These are phyloP conservation scores for Enteromius unitaeniatus DNA, from an alignment of 2,797 vertebrate genomes.

Conservation along the genomic window DNA sequence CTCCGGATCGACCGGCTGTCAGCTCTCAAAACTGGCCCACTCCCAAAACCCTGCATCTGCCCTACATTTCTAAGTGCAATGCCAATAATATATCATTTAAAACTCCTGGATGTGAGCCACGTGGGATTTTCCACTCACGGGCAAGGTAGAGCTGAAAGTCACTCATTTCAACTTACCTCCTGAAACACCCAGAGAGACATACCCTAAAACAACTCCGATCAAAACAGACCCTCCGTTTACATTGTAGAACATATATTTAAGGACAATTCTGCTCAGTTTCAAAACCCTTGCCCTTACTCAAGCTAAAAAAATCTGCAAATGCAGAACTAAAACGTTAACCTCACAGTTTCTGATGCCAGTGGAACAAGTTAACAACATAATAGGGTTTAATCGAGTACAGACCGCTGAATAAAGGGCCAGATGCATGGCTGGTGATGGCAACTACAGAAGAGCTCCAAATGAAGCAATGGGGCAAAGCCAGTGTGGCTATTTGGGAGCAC, in stretches of 20 bases:
- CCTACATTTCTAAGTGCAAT: constrained; percentile 68
- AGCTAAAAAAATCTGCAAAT: constrained; percentile 14
- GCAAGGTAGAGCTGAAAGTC: constrained; percentile 39
- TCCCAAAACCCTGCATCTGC: constrained; percentile 60
- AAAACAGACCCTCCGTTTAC: neutral
- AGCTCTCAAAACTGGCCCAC: constrained; percentile 55
- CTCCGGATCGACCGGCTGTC: constrained; percentile 59
- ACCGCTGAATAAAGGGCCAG: constrained; percentile 58
- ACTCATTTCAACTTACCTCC: constrained; percentile 31
- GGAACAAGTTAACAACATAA: constrained; percentile 69
- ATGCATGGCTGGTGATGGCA: constrained; percentile 65
- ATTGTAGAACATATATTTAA: constrained; percentile 17
- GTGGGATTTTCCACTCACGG: constrained; percentile 52
- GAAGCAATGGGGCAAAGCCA: constrained; percentile 53
- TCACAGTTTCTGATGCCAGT: constrained; percentile 53
- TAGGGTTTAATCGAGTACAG: constrained; percentile 58
- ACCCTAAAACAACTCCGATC: neutral
- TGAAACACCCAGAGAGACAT: constrained; percentile 11
- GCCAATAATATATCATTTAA: constrained; percentile 72
- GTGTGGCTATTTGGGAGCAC: constrained; percentile 57
- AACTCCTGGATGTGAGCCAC: constrained; percentile 54
- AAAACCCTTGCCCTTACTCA: constrained; percentile 10
- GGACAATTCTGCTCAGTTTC: neutral
- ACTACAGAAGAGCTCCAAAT: constrained; percentile 63
- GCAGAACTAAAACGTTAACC: constrained; percentile 34